Base-by-base conservation (phyloP, 1,140 invertebrate species). In the Notospermus geniculatus region DNA sequence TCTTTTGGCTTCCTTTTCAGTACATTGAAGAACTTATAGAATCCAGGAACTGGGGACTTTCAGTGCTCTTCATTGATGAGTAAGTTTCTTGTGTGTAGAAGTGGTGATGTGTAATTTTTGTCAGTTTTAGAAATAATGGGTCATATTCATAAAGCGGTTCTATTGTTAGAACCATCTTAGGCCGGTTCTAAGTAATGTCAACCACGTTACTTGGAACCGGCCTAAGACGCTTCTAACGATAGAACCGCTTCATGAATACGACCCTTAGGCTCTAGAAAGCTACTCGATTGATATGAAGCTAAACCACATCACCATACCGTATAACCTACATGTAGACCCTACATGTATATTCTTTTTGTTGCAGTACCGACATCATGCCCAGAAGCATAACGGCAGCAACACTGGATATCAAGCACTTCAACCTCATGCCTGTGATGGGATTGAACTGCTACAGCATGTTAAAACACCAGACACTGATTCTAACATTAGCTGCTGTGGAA, bases 381-480 rank as follows among this genome's bases (percentile, higher is more conserved):
- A 82, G 85, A 65, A 96, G 96, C 75, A 91, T 97, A 64, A 86
- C 90, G 52, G 71, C 87, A 25, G 94, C 95, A 2, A 87, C 88
- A 19, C 87, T 91, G 68, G 59, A 75, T 5, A 83, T 96, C 28
- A 86, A 86, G 59, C 88, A 93, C 73, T 87, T 95, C 2, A 98
- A 95, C 82, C 80, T 97, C n/a, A 95, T 98, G 91, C 95, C 96
- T 29, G 87, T 89, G 43, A 98, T 96, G 85, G 93, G 86, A 56
- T 73, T 89, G 41, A 89, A 89, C 79, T 84, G 96, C 86, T 77
- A 82, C 72, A 87, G 85, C 57, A 97, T 99, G 91, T 77, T 98
- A 36, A 99, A 98, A 84, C 91, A 98, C 82, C 88, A 95, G 62
- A 98, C 95, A 0, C 76, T 99, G 17, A 88, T 99, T 1, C 76